Percentiles rank a stretch among this genome's conserved stretches.
Evolutionary conservation across 1,140 invertebrate species (phyloP).

Genomic region (Aphelenchoides avenae): DNA sequence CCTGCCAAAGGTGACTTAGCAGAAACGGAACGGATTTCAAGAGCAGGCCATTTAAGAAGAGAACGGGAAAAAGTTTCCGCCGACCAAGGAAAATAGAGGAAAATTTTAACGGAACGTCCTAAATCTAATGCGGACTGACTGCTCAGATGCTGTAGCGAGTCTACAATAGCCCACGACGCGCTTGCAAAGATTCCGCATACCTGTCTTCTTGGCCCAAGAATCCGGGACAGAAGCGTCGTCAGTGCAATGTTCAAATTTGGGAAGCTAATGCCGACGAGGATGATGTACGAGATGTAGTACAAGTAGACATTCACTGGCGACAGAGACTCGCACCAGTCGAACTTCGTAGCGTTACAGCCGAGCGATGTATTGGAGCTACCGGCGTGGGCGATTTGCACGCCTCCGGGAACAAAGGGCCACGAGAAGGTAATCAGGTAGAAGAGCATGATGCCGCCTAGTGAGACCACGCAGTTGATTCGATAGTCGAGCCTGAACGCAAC

Average conservation of each 20-base stretch:
- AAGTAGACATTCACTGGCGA: conserved; percentile 30
- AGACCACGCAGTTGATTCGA: too few relatives aligned
- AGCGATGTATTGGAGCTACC: too few relatives aligned
- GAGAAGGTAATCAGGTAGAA: conserved; percentile 43
- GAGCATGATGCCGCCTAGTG: neutral
- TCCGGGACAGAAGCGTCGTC: conserved; percentile 31
- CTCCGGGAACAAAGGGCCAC: conserved; percentile 38
- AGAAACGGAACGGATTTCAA: too few relatives aligned
- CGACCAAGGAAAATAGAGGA: conserved; percentile 48
- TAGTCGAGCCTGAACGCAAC: too few relatives aligned
- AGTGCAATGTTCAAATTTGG: conserved; percentile 42
- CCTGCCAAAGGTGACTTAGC: too few relatives aligned
- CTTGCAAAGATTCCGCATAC: too few relatives aligned
- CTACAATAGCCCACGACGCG: too few relatives aligned
- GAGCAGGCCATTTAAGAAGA: too few relatives aligned
- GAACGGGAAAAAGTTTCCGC: too few relatives aligned
- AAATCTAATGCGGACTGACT: too few relatives aligned
- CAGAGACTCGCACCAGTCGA: conserved; percentile 37
- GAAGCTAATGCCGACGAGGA: conserved; percentile 42
- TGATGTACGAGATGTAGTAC: conserved; percentile 34
- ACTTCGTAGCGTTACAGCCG: conserved; percentile 5
- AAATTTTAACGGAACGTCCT: too few relatives aligned
- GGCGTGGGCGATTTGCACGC: neutral
- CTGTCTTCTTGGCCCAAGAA: conserved; percentile 38
- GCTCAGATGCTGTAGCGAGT: too few relatives aligned